Percentiles rank a stretch among this genome's conserved stretches.
phyloP scores from a whole-genome alignment of 2,888 invertebrate species.

The Thymelicus lineola region DNA sequence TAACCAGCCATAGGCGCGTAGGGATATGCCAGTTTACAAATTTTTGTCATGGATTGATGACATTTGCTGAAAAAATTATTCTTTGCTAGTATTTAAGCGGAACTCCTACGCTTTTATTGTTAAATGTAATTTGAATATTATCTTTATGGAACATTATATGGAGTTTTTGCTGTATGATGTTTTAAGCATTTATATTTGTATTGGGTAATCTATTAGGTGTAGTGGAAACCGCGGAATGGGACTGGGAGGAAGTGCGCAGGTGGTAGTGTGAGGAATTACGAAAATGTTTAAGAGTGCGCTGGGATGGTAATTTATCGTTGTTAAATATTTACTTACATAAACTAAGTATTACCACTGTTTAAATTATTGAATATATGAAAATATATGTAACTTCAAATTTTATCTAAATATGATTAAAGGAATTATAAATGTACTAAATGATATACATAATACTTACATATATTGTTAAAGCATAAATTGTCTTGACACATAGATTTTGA shows the following conservation, averaged over 20 bases:
- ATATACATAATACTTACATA: constrained; percentile 24
- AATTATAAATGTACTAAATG: constrained; percentile 39
- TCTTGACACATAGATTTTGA: constrained; percentile 38
- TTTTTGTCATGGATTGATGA: constrained; percentile 38
- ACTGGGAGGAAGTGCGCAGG: constrained; percentile 51
- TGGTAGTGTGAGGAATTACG: constrained; percentile 50
- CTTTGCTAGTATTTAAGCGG: constrained; percentile 51
- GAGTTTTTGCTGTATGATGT: constrained; percentile 67
- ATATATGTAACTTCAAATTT: constrained; percentile 59
- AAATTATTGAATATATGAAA: constrained; percentile 51
- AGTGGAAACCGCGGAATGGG: constrained; percentile 57
- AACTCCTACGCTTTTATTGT: constrained; percentile 76
- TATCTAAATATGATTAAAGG: constrained; percentile 47
- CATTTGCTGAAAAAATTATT: constrained; percentile 38
- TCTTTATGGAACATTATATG: constrained; percentile 63
- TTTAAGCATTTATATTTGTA: constrained; percentile 63
- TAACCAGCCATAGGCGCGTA: constrained; percentile 81
- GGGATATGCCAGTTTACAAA: constrained; percentile 50
- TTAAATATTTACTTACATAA: constrained; percentile 72
- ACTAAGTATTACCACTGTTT: constrained; percentile 61
- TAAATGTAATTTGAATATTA: constrained; percentile 73
- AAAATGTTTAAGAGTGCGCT: constrained; percentile 61
- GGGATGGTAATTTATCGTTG: constrained; percentile 71
- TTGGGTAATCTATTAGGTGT: constrained; percentile 55
- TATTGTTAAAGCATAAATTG: constrained; percentile 34